These are phyloP conservation scores for Bombus confusus DNA, from an alignment of 1,140 invertebrate species.

Conservation along the genomic window DNA sequence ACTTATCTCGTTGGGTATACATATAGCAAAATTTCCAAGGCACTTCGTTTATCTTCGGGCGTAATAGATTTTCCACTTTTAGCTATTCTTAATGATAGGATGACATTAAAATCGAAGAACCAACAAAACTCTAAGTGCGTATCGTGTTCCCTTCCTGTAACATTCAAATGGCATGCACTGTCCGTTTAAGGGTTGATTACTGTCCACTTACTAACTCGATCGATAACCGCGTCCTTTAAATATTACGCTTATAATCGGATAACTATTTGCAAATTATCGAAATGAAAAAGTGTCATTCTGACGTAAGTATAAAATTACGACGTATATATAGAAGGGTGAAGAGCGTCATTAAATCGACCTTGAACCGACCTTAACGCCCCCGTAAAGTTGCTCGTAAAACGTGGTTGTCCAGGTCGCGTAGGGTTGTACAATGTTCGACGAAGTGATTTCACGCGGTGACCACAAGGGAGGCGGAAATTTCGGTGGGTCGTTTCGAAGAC, in stretches of 20 bases:
- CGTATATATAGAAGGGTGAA: background rate
- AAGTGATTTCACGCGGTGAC: constrained; percentile 30
- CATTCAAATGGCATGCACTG: no score
- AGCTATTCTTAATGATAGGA: no score
- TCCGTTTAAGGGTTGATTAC: no score
- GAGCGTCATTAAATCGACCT: constrained; percentile 14
- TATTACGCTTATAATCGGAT: background rate
- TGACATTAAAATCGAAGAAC: no score
- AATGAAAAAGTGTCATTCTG: background rate
- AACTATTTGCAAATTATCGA: background rate
- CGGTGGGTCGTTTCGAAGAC: background rate
- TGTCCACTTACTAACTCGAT: background rate
- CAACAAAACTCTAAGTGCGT: no score
- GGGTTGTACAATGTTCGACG: background rate
- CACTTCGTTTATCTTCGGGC: no score
- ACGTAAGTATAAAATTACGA: background rate
- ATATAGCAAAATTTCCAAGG: no score
- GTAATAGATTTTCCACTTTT: no score
- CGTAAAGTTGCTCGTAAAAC: constrained; percentile 5
- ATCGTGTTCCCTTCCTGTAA: no score
- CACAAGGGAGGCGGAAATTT: constrained; percentile 3
- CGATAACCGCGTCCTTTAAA: background rate
- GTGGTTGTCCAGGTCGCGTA: background rate
- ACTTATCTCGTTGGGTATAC: no score
- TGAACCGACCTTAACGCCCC: background rate